Evolutionary conservation across 2,797 vertebrate species (phyloP), one percentile per base, ranked within the genome.

Genomic region (Furcifer pardalis): DNA sequence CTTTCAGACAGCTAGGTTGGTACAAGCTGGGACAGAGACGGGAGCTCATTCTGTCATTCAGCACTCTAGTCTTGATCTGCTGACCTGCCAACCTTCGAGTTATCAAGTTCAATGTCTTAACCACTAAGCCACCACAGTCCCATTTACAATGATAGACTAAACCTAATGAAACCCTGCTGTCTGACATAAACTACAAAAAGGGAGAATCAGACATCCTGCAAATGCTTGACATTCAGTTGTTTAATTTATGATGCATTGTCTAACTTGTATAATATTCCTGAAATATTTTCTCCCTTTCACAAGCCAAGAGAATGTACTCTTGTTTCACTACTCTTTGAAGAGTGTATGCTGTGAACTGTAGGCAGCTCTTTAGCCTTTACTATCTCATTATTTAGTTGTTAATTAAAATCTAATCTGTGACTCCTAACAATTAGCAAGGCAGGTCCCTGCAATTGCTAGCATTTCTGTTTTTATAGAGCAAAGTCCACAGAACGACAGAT

Each of bases 221-320:
- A 81, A n/a, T 52, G 80, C 32, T 66, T 37, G 56, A 62, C 90
- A 85, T 30, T 42, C 69, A 81, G 66, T 5, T 42, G 59, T 69
- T 90, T 90, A 76, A 90, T 76, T 90, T 85, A 59, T 59, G 85
- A 62, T 21, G 79, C 19, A 89, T n/a, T n/a, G 3, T 30, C n/a
- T 42, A 46, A 81, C 68, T 49, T n/a, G 87, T 32, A 59, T 68
- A 78, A 75, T 32, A 81, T 59, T 46, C 85, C 35, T 74, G 79
- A 91, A 72, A 13, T 35, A 5, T 12, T 30, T 63, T 10, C 4
- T 35, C 87, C 87, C 81, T 10, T 71, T n/a, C 77, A 46, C 84
- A 75, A 82, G 27, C 86, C 83, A 15, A 78, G 9, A 87, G 44
- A 82, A 8, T 44, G 78, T 23, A 46, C 77, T 87, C 12, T 37